phyloP scores from a whole-genome alignment of 2,888 invertebrate species.

The Scaptomyza tumidula region DNA sequence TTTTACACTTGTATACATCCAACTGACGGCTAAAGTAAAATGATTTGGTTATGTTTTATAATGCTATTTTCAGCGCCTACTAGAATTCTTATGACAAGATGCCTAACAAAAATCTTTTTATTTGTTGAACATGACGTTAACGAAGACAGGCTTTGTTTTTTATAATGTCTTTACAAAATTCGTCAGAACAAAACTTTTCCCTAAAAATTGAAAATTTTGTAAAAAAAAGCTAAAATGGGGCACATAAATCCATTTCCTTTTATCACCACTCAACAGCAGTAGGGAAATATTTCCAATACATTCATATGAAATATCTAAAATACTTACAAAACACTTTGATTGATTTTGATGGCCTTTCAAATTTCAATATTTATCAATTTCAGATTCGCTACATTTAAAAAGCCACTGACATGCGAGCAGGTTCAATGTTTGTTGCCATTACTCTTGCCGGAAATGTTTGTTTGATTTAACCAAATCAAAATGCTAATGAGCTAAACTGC shows the following conservation, averaged over 20 bases:
- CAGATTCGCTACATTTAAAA: conserved; percentile 18
- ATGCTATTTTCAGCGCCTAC: conserved; percentile 22
- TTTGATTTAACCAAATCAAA: conserved; percentile 61
- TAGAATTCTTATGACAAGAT: background rate
- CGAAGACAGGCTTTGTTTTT: background rate
- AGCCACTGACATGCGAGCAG: conserved; percentile 52
- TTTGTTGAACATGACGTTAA: background rate
- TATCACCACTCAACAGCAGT: background rate
- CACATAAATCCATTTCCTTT: background rate
- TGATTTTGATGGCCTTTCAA: too few species aligned
- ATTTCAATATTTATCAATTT: background rate
- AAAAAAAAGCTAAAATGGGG: too few species aligned
- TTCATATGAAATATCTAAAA: too few species aligned
- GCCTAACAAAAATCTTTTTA: background rate
- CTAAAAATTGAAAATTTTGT: background rate
- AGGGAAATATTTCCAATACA: too few species aligned
- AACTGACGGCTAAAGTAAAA: conserved; percentile 50
- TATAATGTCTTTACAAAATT: background rate
- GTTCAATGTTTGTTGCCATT: conserved; percentile 54
- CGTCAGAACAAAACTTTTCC: background rate
- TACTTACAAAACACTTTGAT: too few species aligned
- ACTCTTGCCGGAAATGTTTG: conserved; percentile 67
- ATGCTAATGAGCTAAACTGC: conserved; percentile 67
- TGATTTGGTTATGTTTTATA: conserved; percentile 14
- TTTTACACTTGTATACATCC: conserved; percentile 53